Evolutionary conservation across 2,113 vertebrate species (phyloP), one percentile per base, ranked within the genome.

Genomic region (Ramphastos sulfuratus): DNA sequence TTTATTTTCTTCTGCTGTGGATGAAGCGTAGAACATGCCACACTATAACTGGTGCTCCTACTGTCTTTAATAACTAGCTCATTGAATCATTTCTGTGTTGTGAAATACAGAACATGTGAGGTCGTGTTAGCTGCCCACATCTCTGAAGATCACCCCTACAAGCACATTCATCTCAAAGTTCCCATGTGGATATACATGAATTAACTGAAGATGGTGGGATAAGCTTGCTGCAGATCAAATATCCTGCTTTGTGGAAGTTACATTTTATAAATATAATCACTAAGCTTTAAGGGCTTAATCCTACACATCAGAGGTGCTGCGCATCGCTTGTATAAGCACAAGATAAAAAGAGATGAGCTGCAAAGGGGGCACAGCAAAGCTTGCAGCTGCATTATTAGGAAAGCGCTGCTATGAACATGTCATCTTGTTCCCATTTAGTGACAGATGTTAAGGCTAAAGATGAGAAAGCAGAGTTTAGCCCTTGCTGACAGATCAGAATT

Each of bases 321-420:
- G 31, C 4, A 0, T 9, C 39, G 52, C 55, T 42, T 33, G 42
- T 77, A 54, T 71, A 85, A 94, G 54, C 54, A 61, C 28, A 58
- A 92, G 71, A 93, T 90, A 35, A 91, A 93, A 91, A 67, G 44
- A 58, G 59, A 75, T 85, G 56, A 94, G 64, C 84, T 87, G 82
- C 60, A 74, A 46, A 70, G 39, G 16, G 37, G 48, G 10, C 31
- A 78, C 12, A 86, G 76, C 21, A 67, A 93, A 82, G 79, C 87
- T 48, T 74, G 69, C 1, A 3, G 67, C 39, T 46, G 55, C 75
- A 33, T 79, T 93, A 89, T 37, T 37, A 30, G 82, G 52, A 82
- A 70, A 85, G 71, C 31, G 27, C 10, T 8, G 56, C 66, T 72
- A 37, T 33, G 6, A 14, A 56, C 73, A 92, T 31, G 71, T 64